phyloP scores from a whole-genome alignment of 2,797 vertebrate species.

The Vultur gryphus region DNA sequence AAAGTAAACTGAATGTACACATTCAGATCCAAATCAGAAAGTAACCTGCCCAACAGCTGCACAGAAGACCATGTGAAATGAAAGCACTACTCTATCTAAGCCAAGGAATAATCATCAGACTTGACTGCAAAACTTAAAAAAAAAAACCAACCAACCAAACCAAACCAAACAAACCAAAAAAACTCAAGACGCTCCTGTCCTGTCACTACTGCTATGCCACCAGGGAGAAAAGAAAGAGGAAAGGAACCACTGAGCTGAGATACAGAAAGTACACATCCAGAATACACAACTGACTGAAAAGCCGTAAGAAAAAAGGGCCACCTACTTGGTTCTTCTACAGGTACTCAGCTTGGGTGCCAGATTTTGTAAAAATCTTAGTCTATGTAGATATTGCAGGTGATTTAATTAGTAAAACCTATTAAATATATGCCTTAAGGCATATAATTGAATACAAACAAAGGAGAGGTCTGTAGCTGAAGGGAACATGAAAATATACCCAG shows the following conservation, averaged over 20 bases:
- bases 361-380: neutral
- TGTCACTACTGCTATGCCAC: neutral
- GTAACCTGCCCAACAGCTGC: neutral
- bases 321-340: neutral
- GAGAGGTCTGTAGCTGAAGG: neutral
- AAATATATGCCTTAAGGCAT: neutral
- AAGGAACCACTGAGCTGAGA: neutral
- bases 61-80: neutral
- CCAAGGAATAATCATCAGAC: neutral
- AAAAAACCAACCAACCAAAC: neutral
- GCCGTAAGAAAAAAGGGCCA: accelerated
- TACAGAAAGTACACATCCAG: neutral
- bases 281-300: neutral
- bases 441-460: neutral
- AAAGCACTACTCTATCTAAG: neutral
- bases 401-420: neutral
- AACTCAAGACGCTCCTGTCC: neutral
- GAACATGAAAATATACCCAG: neutral
- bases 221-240: neutral
- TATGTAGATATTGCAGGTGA: neutral
- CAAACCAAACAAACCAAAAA: neutral
- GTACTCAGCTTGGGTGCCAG: neutral
- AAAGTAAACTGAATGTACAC: neutral
- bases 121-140: neutral
- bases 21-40: neutral